Percentiles rank a stretch among this genome's conserved stretches.
These are phyloP conservation scores for Oryctes rhinoceros DNA, from an alignment of 1,140 invertebrate genomes.

Conservation along the genomic window DNA sequence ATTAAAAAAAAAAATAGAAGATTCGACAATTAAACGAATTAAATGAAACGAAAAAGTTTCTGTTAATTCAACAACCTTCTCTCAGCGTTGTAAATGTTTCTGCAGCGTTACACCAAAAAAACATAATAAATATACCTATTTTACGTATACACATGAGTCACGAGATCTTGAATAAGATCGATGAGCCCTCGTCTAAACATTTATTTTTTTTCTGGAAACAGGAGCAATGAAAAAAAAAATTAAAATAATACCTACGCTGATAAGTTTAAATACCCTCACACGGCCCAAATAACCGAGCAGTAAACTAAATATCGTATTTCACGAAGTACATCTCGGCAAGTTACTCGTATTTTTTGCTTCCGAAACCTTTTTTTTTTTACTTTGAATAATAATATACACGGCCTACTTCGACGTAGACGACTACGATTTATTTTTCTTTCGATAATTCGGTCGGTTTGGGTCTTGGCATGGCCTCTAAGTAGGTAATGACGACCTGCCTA, in stretches of 20 bases:
- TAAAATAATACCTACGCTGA: not conserved
- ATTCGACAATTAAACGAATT: too few species aligned
- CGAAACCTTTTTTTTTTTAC: not conserved
- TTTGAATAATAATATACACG: not conserved
- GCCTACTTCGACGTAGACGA: not conserved
- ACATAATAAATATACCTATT: not conserved
- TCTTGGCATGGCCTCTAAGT: constrained; percentile 17
- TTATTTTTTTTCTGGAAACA: not conserved
- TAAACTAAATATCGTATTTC: constrained; percentile 7
- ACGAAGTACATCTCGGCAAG: not conserved
- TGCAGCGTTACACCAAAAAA: too few species aligned
- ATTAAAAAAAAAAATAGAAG: too few species aligned
- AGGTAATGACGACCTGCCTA: not conserved
- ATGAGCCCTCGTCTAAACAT: not conserved
- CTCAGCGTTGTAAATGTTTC: too few species aligned
- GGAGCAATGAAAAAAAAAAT: not conserved
- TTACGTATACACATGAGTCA: not conserved
- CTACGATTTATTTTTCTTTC: constrained; percentile 1
- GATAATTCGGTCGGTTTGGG: not conserved
- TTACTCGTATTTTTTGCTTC: constrained; percentile 9
- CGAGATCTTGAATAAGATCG: not conserved
- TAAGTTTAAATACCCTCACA: not conserved
- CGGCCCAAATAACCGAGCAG: not conserved
- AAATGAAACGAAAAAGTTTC: too few species aligned
- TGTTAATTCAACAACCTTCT: too few species aligned